Percentiles rank a stretch among this genome's conserved stretches.
phyloP scores from a whole-genome alignment of 2,797 vertebrate species.

The Nasua narica region DNA sequence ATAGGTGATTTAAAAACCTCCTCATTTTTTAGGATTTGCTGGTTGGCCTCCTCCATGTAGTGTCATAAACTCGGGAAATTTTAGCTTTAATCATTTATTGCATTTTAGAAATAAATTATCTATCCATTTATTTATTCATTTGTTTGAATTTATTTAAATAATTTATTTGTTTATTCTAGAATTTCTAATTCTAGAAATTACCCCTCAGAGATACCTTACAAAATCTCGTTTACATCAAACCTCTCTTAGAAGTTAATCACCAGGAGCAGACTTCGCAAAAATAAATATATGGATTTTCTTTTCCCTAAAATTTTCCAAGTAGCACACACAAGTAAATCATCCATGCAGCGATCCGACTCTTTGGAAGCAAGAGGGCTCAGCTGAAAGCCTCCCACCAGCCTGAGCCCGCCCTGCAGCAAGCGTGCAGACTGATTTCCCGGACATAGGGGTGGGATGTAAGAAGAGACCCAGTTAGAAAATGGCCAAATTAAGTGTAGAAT shows the following conservation, averaged over 20 bases:
- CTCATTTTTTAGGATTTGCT: background rate
- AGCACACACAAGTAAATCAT: background rate
- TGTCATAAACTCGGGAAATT: background rate
- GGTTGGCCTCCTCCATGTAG: background rate
- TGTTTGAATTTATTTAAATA: too few species aligned
- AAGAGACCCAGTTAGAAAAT: background rate
- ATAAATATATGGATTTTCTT: background rate
- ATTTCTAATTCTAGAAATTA: background rate
- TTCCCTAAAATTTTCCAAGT: background rate
- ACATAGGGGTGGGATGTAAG: fast-evolving
- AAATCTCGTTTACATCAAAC: background rate
- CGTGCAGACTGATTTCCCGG: background rate
- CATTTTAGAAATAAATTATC: background rate
- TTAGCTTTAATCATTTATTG: background rate
- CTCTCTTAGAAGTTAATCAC: background rate
- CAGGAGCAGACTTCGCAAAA: background rate
- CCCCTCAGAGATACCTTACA: background rate
- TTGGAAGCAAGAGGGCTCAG: background rate
- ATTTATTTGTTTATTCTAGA: too few species aligned
- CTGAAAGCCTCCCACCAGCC: background rate
- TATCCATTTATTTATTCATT: too few species aligned
- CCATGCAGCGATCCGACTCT: background rate
- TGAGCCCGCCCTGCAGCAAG: background rate
- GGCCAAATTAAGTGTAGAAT: background rate
- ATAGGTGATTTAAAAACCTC: background rate